A percentile compares a stretch with the other conserved stretches of the same genome.
Conservation (phyloP, 2,888 invertebrate species). For the Melanotus villosus region DNA sequence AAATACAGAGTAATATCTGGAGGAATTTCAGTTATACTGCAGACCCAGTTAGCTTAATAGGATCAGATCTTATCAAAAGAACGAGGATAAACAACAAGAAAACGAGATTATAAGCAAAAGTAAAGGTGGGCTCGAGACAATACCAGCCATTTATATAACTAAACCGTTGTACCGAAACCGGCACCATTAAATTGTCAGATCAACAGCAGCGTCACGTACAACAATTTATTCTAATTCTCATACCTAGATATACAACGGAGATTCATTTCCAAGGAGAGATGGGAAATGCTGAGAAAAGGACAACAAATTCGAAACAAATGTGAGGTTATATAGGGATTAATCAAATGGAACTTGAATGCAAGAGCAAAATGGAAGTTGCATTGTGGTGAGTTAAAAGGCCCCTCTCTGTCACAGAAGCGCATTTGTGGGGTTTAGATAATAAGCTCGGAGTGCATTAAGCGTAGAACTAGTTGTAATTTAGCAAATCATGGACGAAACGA, state of each 20-base stretch:
- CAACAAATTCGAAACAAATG: conserved; percentile 2
- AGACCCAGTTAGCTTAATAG: conserved; percentile 20
- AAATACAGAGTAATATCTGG: conserved; percentile 4
- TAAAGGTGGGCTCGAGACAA: conserved; percentile 18
- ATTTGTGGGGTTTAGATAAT: conserved; percentile 3
- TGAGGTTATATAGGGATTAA: conserved; percentile 11
- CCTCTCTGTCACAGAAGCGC: conserved; percentile 3
- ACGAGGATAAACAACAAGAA: conserved; percentile 18
- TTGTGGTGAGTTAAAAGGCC: conserved; percentile 2
- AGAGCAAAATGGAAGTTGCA: conserved; percentile 12
- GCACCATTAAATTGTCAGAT: conserved; percentile 17
- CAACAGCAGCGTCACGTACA: conserved; percentile 17
- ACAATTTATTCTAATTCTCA: conserved; percentile 20
- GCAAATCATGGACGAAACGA: too few relatives aligned
- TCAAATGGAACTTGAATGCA: conserved; percentile 6
- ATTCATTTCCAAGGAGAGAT: conserved; percentile 7
- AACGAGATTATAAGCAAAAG: conserved; percentile 23
- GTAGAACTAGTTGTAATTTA: not conserved
- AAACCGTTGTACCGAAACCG: not conserved
- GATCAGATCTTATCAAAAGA: conserved; percentile 28
- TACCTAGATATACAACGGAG: conserved; percentile 13
- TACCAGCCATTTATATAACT: conserved; percentile 17
- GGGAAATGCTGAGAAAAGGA: not conserved
- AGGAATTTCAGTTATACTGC: conserved; percentile 2
- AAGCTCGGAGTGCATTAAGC: conserved; percentile 8